A percentile compares a stretch with the other conserved stretches of the same genome.
phyloP scores from a whole-genome alignment of 2,888 invertebrate genomes.

The Crocallis elinguaria region DNA sequence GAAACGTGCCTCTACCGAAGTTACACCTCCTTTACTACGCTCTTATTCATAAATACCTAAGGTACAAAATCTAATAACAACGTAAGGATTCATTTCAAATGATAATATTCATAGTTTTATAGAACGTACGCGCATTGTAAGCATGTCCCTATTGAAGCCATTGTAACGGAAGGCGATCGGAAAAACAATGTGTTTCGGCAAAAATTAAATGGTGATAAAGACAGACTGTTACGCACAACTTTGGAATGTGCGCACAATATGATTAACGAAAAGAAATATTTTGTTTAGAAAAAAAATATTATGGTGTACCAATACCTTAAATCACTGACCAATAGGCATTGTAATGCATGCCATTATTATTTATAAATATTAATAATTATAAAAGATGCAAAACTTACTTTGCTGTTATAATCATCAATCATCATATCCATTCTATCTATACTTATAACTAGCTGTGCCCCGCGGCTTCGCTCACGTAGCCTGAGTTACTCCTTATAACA shows the following conservation, averaged over 20 bases:
- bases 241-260: constrained; percentile 42
- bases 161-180: constrained; percentile 66
- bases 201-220: constrained; percentile 60
- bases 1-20: constrained; percentile 64
- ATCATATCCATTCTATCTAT: no score
- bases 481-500: no score
- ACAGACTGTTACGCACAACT: constrained; percentile 56
- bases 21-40: constrained; percentile 12
- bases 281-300: neutral
- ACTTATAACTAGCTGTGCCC: no score
- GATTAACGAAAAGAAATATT: constrained; percentile 8
- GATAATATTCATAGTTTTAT: constrained; percentile 74
- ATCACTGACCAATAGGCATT: no score
- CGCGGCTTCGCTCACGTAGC: no score
- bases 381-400: no score
- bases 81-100: constrained; percentile 51
- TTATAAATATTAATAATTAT: no score
- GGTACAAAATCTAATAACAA: constrained; percentile 33
- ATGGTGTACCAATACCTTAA: neutral
- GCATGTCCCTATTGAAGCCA: constrained; percentile 68
- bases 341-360: no score
- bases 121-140: constrained; percentile 78
- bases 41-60: constrained; percentile 41
- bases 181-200: constrained; percentile 59
- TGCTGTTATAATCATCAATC: no score